These are phyloP conservation scores for Dexiosoma caninum DNA, from an alignment of 2,888 invertebrate genomes.

Conservation along the genomic window DNA sequence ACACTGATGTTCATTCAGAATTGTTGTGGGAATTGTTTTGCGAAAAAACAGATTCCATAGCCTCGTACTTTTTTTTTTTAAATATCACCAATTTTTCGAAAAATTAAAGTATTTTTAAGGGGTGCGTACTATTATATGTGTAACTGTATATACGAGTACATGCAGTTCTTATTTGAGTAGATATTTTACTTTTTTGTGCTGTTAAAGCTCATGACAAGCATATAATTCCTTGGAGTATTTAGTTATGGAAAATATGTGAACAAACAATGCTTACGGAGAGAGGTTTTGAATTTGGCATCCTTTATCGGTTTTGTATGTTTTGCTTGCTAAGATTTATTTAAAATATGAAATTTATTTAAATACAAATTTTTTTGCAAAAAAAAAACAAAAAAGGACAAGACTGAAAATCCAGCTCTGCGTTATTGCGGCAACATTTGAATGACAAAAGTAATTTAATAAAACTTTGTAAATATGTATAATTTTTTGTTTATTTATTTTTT, in stretches of 20 bases:
- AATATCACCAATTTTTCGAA: too few relatives aligned
- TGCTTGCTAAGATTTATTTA: neutral
- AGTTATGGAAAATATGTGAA: constrained; percentile 48
- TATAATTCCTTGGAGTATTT: constrained; percentile 63
- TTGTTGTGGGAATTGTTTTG: too few relatives aligned
- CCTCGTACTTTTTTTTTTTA: too few relatives aligned
- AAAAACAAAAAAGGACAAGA: neutral
- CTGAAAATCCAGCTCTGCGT: neutral
- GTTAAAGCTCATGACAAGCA: constrained; percentile 59
- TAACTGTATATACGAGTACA: neutral
- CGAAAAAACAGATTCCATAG: too few relatives aligned
- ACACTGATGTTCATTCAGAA: too few relatives aligned
- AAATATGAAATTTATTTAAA: neutral
- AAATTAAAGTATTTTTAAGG: too few relatives aligned
- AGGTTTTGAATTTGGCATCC: constrained; percentile 6
- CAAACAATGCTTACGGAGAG: constrained; percentile 29
- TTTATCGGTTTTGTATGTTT: neutral
- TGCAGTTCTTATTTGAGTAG: neutral
- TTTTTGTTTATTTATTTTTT: too few relatives aligned
- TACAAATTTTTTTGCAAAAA: neutral
- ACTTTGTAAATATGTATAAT: neutral
- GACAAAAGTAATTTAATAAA: constrained; percentile 28
- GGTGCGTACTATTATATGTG: too few relatives aligned
- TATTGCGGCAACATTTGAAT: constrained; percentile 25
- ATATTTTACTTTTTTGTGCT: constrained; percentile 41